phyloP scores from a whole-genome alignment of 2,888 invertebrate genomes.

The Drosophila koepferae region DNA sequence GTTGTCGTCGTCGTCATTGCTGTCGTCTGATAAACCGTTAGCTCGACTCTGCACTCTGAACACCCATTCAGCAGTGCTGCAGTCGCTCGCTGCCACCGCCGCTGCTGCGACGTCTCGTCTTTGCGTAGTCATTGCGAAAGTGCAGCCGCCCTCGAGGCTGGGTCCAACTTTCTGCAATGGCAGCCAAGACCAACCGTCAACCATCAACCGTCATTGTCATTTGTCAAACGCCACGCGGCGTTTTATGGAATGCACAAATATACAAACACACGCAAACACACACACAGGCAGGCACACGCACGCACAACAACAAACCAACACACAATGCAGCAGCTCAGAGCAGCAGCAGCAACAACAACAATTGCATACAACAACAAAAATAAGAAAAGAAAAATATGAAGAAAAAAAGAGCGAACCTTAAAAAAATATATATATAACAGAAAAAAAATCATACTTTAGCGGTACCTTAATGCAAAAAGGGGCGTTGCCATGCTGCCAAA shows the following conservation, averaged over 20 bases:
- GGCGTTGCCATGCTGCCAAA: slow-evolving; percentile 54
- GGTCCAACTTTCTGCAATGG: slow-evolving; percentile 60
- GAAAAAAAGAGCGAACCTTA: slow-evolving; percentile 44
- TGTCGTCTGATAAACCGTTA: slow-evolving; percentile 57
- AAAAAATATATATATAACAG: slow-evolving; percentile 27
- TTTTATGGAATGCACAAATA: slow-evolving; percentile 57
- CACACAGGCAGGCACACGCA: not conserved
- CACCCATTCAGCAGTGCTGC: slow-evolving; percentile 3
- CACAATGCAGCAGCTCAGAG: slow-evolving; percentile 34
- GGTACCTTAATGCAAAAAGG: slow-evolving; percentile 60
- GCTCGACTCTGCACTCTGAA: slow-evolving; percentile 26
- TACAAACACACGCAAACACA: slow-evolving; percentile 14
- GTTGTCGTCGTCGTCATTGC: slow-evolving; percentile 1
- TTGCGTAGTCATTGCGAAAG: slow-evolving; percentile 60
- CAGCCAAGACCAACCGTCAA: slow-evolving; percentile 58
- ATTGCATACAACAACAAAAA: slow-evolving; percentile 8
- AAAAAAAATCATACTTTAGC: slow-evolving; percentile 41
- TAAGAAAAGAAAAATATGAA: slow-evolving; percentile 9
- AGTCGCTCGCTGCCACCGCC: not conserved
- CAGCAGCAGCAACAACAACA: slow-evolving; percentile 17
- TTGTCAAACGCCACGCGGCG: slow-evolving; percentile 64
- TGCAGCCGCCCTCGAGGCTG: slow-evolving; percentile 61
- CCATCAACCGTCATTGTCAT: slow-evolving; percentile 64
- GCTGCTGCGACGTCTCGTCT: slow-evolving; percentile 17
- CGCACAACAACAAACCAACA: not conserved